These are phyloP conservation scores for Hyla sarda DNA, from an alignment of 2,113 vertebrate species.

Conservation along the genomic window DNA sequence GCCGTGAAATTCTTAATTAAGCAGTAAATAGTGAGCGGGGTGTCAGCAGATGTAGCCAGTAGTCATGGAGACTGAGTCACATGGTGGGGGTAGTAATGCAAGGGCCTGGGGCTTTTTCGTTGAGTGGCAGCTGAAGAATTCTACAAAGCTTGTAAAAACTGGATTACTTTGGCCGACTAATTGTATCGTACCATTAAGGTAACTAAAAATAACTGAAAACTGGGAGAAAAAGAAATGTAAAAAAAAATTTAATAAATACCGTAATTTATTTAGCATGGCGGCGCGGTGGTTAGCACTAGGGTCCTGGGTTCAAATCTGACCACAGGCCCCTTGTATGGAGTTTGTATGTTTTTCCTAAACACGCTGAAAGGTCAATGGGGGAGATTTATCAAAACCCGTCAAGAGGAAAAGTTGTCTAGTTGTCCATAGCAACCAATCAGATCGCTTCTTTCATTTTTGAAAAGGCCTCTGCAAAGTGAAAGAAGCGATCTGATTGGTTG, in stretches of 20 bases:
- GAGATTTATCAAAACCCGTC: too few relatives aligned
- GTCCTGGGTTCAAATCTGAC: too few relatives aligned
- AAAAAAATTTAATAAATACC: constrained; percentile 18
- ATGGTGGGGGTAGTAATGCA: constrained; percentile 61
- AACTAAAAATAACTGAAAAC: constrained; percentile 73
- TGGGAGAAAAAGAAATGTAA: background rate
- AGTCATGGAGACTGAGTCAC: constrained; percentile 80
- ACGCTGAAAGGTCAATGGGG: too few relatives aligned
- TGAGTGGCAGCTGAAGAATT: constrained; percentile 83
- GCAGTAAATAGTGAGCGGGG: constrained; percentile 84
- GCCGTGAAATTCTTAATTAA: constrained; percentile 89
- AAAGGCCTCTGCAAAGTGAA: too few relatives aligned
- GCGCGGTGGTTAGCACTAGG: too few relatives aligned
- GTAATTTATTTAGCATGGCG: background rate
- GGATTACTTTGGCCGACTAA: constrained; percentile 82
- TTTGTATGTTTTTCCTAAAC: too few relatives aligned
- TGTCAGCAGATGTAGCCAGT: constrained; percentile 87
- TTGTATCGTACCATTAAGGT: constrained; percentile 78
- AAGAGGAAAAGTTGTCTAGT: too few relatives aligned
- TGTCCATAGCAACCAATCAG: too few relatives aligned
- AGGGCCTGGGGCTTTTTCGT: constrained; percentile 69
- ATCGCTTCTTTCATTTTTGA: too few relatives aligned
- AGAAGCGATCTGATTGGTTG: too few relatives aligned
- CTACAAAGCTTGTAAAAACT: constrained; percentile 83
- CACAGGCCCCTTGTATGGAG: too few relatives aligned